Conservation (phyloP, 2,888 invertebrate genomes). For the Apamea epomidion region DNA sequence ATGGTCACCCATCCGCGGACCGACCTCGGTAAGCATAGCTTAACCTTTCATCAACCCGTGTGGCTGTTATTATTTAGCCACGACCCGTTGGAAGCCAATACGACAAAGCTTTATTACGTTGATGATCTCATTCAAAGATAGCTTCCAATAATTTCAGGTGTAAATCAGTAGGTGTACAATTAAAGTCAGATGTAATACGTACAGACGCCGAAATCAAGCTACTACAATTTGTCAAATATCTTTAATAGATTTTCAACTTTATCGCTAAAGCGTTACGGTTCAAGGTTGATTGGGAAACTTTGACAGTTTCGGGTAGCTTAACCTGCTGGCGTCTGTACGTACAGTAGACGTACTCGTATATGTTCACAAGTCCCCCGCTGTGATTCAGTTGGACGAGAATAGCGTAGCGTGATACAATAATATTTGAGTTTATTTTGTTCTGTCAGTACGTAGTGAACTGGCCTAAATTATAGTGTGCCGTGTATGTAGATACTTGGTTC, state of each 20-base stretch:
- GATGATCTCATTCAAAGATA: neutral
- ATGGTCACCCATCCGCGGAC: too few species aligned
- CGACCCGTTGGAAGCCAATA: neutral
- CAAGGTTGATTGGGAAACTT: too few species aligned
- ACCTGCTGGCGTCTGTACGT: neutral
- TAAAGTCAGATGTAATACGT: conserved; percentile 12
- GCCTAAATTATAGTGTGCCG: conserved; percentile 58
- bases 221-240: too few species aligned
- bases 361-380: conserved; percentile 76
- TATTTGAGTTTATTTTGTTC: conserved; percentile 66
- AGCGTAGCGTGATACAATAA: conserved; percentile 70
- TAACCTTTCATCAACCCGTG: too few species aligned
- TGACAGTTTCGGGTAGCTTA: too few species aligned
- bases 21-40: too few species aligned
- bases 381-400: conserved; percentile 79
- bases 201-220: too few species aligned
- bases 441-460: conserved; percentile 64
- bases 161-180: conserved; percentile 9
- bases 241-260: too few species aligned
- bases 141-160: conserved; percentile 19
- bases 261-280: too few species aligned
- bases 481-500: conserved; percentile 13
- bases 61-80: neutral
- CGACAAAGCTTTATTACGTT: neutral
- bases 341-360: conserved; percentile 35